A percentile compares a stretch with the other conserved stretches of the same genome.
Conservation (phyloP, 2,888 invertebrate genomes). For the Tolmerus cingulatus region DNA sequence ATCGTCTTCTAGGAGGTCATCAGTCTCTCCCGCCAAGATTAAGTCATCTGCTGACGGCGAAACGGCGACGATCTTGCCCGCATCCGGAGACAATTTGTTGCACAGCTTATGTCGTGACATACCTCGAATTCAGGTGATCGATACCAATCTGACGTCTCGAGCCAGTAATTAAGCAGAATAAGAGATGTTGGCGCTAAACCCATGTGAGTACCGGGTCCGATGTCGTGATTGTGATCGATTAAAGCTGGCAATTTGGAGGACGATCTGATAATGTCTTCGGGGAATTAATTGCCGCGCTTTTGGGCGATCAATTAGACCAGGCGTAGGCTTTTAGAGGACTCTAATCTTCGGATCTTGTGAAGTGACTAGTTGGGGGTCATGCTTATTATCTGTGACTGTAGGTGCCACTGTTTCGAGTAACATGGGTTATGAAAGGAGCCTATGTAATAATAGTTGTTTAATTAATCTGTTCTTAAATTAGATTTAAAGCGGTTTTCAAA, state of each 20-base stretch:
- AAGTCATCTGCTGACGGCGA: conserved; percentile 18
- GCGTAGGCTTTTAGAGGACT: conserved; percentile 20
- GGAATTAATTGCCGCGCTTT: conserved; percentile 22
- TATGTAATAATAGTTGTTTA: no score
- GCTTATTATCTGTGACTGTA: not conserved
- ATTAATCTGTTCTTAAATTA: no score
- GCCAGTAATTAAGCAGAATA: conserved; percentile 31
- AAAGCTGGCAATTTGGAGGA: conserved; percentile 39
- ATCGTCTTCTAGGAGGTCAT: conserved; percentile 29
- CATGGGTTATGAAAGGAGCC: not conserved
- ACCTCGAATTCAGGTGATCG: conserved; percentile 27
- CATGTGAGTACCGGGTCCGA: conserved; percentile 4
- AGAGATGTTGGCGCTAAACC: conserved; percentile 36
- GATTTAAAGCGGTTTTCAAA: no score
- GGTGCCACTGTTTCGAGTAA: not conserved
- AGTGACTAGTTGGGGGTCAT: not conserved
- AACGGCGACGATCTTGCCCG: not conserved
- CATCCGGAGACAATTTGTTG: conserved; percentile 31
- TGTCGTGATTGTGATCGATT: conserved; percentile 40
- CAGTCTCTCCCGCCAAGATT: conserved; percentile 20
- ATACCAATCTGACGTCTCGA: conserved; percentile 29
- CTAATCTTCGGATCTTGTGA: conserved; percentile 15
- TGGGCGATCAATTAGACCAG: conserved; percentile 8
- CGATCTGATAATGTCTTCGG: conserved; percentile 36
- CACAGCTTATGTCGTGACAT: conserved; percentile 35